These are phyloP conservation scores for Microcebus lehilahytsara DNA, from an alignment of 2,113 vertebrate species.

Conservation along the genomic window DNA sequence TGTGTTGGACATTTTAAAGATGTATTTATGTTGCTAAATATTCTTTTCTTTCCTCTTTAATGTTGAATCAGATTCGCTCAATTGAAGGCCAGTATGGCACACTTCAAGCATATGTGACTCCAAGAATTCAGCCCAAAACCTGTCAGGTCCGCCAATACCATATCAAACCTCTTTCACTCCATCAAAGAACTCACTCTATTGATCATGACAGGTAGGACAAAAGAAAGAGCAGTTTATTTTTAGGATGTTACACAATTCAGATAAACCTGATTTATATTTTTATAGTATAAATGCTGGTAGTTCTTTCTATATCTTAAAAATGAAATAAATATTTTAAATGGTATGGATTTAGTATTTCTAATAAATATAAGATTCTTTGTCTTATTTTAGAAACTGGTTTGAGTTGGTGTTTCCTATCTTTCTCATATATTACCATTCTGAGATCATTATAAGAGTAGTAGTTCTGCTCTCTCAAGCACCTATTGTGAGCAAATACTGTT, in stretches of 20 bases:
- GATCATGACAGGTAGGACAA: slow-evolving; percentile 90
- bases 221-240: neutral
- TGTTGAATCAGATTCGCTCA: slow-evolving; percentile 89
- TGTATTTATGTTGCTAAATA: neutral
- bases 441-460: neutral
- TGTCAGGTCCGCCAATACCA: slow-evolving; percentile 96
- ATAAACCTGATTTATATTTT: slow-evolving; percentile 14
- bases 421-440: neutral
- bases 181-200: slow-evolving; percentile 93
- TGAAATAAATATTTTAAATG: neutral
- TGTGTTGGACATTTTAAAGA: neutral
- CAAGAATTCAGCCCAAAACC: slow-evolving; percentile 96
- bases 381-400: neutral
- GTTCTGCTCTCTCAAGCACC: neutral
- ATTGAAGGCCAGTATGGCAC: slow-evolving; percentile 98
- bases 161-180: slow-evolving; percentile 97
- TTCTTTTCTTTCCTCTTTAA: slow-evolving; percentile 3
- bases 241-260: neutral
- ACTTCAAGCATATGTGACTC: slow-evolving; percentile 95
- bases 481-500: neutral
- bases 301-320: neutral
- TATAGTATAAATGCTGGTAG: neutral
- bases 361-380: neutral
- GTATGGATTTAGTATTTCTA: neutral
- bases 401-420: neutral